phyloP scores from a whole-genome alignment of 2,888 invertebrate species.

The Melanostoma scalare region DNA sequence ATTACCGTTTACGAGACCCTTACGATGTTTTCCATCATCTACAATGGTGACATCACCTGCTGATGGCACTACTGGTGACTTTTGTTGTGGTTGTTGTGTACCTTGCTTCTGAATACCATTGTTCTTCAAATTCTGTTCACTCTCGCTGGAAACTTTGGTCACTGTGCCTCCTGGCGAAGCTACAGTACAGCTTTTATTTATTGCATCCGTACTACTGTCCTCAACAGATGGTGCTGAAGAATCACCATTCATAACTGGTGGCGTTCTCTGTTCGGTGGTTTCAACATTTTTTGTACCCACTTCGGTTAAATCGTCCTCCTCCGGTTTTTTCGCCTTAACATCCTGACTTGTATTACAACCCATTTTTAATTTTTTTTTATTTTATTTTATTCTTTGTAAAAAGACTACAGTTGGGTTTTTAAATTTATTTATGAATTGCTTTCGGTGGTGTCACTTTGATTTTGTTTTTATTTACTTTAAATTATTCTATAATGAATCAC shows the following conservation, averaged over 20 bases:
- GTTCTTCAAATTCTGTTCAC: constrained; percentile 51
- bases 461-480: constrained; percentile 32
- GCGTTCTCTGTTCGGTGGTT: constrained; percentile 46
- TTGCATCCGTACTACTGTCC: constrained; percentile 37
- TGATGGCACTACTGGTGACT: constrained; percentile 39
- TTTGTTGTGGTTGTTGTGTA: constrained; percentile 29
- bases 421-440: background rate
- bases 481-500: constrained; percentile 57
- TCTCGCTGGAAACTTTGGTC: constrained; percentile 40
- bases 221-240: constrained; percentile 62
- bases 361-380: constrained; percentile 78
- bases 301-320: constrained; percentile 75
- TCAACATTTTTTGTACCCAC: constrained; percentile 71
- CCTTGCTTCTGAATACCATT: constrained; percentile 26
- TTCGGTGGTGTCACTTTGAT: constrained; percentile 23
- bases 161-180: constrained; percentile 36
- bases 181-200: constrained; percentile 34
- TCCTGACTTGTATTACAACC: constrained; percentile 86
- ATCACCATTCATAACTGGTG: constrained; percentile 69
- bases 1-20: constrained; percentile 58
- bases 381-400: constrained; percentile 74
- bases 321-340: constrained; percentile 80
- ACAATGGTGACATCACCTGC: constrained; percentile 52
- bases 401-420: constrained; percentile 30
- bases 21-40: constrained; percentile 52